Evolutionary conservation across 2,888 invertebrate species (phyloP), one percentile per base, ranked within the genome.

Genomic region (Lasioglossum lativentre): DNA sequence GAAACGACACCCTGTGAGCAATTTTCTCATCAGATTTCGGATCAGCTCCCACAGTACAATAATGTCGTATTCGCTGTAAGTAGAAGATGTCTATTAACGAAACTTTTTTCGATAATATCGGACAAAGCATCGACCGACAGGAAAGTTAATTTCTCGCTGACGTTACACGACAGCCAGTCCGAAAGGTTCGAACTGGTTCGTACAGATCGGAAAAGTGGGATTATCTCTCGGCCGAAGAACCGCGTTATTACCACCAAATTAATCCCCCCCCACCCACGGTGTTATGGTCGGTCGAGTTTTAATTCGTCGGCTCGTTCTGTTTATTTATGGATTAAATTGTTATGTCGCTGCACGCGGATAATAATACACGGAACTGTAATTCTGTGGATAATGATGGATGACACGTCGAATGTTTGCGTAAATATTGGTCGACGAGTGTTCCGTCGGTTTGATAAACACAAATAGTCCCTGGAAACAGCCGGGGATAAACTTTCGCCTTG

Each of bases 271-370:
- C 19, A 34, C 2, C 34, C 1, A 3, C 8, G 23, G 8, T n/a
- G 8, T 66, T 10, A 34, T 3, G 66, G 19, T 34, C 34, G 8
- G 66, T 34, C 66, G 19, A 66, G 66, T 66, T 66, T 66, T 66
- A 34, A 34, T 66, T 66, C 34, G 34, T 8, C 27, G 23, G 8
- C 66, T 10, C 10, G 10, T 30, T 34, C 19, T 23, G 66, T 34
- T 66, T 66, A 66, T 66, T 34, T 34, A 34, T 23, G 66, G 66
- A 66, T 34, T 66, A 34, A 66, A 66, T 66, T 66, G 66, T 66
- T 66, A 66, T 10, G 34, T 34, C 23, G 34, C 66, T 19, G 34
- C 30, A 1, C 66, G 19, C 66, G 66, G 34, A 66, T 66, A 34
- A 34, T 23, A 34, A 66, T 66, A 66, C 23, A 66, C 34, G 34